Evolutionary conservation across 2,888 invertebrate genomes (phyloP), one percentile per base, ranked within the genome.

Genomic region (Tryphoninae sp.): DNA sequence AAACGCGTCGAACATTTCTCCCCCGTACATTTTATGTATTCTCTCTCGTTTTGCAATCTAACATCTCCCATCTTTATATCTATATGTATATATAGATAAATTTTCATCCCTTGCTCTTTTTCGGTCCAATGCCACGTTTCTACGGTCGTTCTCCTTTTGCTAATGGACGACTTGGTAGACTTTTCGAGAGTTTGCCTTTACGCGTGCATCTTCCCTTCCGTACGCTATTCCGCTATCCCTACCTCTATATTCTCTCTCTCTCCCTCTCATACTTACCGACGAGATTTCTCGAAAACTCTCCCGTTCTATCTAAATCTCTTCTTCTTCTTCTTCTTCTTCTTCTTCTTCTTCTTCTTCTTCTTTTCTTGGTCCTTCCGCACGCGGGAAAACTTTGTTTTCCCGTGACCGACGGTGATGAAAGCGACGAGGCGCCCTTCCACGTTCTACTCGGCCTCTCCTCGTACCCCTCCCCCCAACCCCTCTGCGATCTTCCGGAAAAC

Each of bases 301-400:
- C 83, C 83, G 72, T 80, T 65, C 79, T 83, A 77, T 65, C 81
- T 80, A 74, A 64, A 45, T 33, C 62, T 58, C 73, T 80, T 82
- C 61, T 53, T 23, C 62, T 77, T 71, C 58, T 75, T 71, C 84
- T 80, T 71, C 84, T 80, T 53, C 69, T 75, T 77, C 65, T 74
- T 81, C 78, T 78, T 53, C 74, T 65, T 55, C 72, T 80, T 82
- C 61, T 80, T 82, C 61, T 53, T 23, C 58, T 77, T 71, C 58
- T 75, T 71, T 84, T 80, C 45, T 72, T 75, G 74, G 62, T 74
- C 80, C 78, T 78, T 53, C 74, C 74, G 58, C 75, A 74, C 67
- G 72, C 49, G 80, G 62, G 61, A 65, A 83, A 81, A 84, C 83
- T 84, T 84, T 84, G 81, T 84, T 83, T 83, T 81, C 75, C 71